Conservation (phyloP, 1,140 invertebrate species). For the Bombus pascuorum region DNA sequence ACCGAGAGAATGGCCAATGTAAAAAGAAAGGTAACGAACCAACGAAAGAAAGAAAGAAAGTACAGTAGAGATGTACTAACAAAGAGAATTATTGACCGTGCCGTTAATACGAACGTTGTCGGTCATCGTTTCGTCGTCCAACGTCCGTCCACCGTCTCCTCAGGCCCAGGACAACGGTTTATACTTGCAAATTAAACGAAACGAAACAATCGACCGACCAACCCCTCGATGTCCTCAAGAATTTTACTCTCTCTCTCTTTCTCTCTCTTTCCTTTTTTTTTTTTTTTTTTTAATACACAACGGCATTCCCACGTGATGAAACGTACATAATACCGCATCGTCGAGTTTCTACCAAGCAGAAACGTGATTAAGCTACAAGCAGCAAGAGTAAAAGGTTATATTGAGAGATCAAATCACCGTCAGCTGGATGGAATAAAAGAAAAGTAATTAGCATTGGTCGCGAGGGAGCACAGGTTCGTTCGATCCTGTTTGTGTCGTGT, state of each 20-base stretch:
- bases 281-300: no score
- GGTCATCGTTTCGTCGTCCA: slow-evolving; percentile 17
- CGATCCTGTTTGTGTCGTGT: not conserved
- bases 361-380: slow-evolving; percentile 20
- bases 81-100: slow-evolving; percentile 39
- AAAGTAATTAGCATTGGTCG: slow-evolving; percentile 40
- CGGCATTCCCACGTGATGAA: not conserved
- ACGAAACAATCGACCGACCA: slow-evolving; percentile 27
- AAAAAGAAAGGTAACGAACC: not conserved
- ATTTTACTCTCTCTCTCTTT: not conserved
- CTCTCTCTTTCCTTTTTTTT: no score
- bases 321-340: not conserved
- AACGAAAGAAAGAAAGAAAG: not conserved
- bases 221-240: not conserved
- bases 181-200: slow-evolving; percentile 42
- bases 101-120: slow-evolving; percentile 36
- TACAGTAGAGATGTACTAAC: not conserved
- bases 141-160: not conserved
- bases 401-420: slow-evolving; percentile 36
- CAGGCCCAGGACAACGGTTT: not conserved
- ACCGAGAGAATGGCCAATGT: not conserved
- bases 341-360: slow-evolving; percentile 6
- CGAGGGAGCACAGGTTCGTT: not conserved
- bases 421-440: slow-evolving; percentile 15
- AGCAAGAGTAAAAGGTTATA: not conserved